Evolutionary conservation across 2,888 invertebrate species (phyloP).

Genomic region (Slavum lentiscoides): DNA sequence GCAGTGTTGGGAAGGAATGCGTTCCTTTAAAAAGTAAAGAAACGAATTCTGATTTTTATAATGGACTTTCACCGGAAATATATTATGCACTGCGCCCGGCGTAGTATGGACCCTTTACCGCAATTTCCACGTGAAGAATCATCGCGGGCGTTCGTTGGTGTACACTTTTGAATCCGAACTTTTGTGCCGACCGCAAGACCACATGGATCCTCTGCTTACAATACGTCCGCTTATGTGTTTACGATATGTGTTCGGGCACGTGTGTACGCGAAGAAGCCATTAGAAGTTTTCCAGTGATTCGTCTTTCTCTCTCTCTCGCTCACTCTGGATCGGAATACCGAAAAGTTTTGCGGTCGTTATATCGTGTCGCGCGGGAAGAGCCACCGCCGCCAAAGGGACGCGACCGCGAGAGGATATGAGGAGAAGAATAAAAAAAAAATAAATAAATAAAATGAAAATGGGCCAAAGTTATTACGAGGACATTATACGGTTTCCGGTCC

Average conservation of each 20-base stretch:
- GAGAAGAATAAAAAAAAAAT: background rate
- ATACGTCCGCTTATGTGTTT: background rate
- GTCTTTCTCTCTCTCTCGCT: background rate
- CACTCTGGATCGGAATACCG: background rate
- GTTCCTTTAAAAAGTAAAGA: too few relatives aligned
- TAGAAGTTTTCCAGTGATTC: slow-evolving; percentile 44
- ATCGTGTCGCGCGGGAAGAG: too few relatives aligned
- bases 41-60: too few relatives aligned
- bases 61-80: too few relatives aligned
- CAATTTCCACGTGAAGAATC: too few relatives aligned
- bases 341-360: slow-evolving; percentile 48
- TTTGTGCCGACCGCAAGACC: slow-evolving; percentile 9
- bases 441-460: slow-evolving; percentile 6
- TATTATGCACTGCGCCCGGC: too few relatives aligned
- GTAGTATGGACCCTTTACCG: too few relatives aligned
- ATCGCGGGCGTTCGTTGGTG: too few relatives aligned
- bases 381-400: slow-evolving; percentile 10
- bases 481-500: slow-evolving; percentile 51
- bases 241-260: too few relatives aligned
- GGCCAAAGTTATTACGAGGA: slow-evolving; percentile 42
- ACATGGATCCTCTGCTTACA: too few relatives aligned
- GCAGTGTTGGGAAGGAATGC: too few relatives aligned
- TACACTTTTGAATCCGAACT: too few relatives aligned
- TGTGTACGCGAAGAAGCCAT: slow-evolving; percentile 23
- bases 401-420: background rate